A percentile compares a stretch with the other conserved stretches of the same genome.
phyloP scores from a whole-genome alignment of 2,797 vertebrate species.

The Xiphophorus birchmanni region DNA sequence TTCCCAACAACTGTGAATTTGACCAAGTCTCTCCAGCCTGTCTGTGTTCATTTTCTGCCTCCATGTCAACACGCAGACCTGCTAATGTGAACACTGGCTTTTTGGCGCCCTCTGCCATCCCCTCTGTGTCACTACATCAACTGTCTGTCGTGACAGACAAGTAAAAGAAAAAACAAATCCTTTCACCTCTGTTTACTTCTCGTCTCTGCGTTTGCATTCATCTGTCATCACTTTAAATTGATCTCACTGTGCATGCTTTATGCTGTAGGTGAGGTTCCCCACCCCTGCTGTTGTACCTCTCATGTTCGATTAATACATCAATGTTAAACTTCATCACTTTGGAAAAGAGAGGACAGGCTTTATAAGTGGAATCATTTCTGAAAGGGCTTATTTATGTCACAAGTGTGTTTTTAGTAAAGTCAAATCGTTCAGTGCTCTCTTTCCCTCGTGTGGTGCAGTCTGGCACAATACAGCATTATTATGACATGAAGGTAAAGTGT shows the following conservation, averaged over 20 bases:
- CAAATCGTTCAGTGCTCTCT: constrained; percentile 34
- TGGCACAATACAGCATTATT: constrained; percentile 39
- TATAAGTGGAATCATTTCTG: not conserved
- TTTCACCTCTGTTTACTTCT: constrained; percentile 39
- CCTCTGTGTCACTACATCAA: constrained; percentile 21
- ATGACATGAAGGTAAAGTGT: constrained; percentile 24
- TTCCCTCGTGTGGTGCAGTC: constrained; percentile 70
- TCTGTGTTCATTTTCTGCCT: constrained; percentile 51
- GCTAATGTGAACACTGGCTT: constrained; percentile 43
- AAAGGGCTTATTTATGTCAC: constrained; percentile 8
- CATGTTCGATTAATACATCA: constrained; percentile 59
- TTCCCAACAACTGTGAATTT: constrained; percentile 6
- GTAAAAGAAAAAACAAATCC: constrained; percentile 34
- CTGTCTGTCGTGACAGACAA: constrained; percentile 42
- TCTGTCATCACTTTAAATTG: constrained; percentile 41
- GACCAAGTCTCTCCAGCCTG: constrained; percentile 34
- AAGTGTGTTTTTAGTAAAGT: constrained; percentile 9
- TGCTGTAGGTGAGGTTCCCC: constrained; percentile 32
- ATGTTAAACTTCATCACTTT: constrained; percentile 71
- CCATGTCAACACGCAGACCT: constrained; percentile 29
- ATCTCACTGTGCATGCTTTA: constrained; percentile 42
- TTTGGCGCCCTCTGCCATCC: constrained; percentile 71
- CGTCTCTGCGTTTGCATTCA: constrained; percentile 37
- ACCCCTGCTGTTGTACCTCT: not conserved
- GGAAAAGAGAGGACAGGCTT: constrained; percentile 49